phyloP scores from a whole-genome alignment of 2,888 invertebrate genomes.

The Omphaloscelis lunosa region DNA sequence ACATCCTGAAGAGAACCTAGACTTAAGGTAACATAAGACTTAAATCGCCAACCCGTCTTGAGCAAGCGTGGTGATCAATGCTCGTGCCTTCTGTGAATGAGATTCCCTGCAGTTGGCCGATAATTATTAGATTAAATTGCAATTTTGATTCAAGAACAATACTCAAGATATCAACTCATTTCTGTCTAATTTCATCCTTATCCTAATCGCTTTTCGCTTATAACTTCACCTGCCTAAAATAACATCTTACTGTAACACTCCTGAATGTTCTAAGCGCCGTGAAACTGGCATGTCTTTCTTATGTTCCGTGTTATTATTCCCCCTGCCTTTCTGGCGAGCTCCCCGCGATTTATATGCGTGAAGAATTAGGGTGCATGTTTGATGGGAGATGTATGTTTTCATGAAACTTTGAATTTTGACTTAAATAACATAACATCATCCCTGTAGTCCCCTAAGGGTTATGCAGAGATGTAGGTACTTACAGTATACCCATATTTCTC shows the following conservation, averaged over 20 bases:
- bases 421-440: neutral
- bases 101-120: neutral
- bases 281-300: conserved; percentile 72
- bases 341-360: conserved; percentile 47
- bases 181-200: neutral
- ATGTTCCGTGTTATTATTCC: conserved; percentile 47
- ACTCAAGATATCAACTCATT: neutral
- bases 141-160: neutral
- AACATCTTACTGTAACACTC: conserved; percentile 42
- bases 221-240: conserved; percentile 27
- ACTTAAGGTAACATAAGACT: neutral
- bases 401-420: conserved; percentile 7
- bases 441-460: neutral
- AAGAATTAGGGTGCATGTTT: conserved; percentile 21
- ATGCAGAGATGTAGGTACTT: neutral
- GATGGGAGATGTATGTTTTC: conserved; percentile 10
- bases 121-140: neutral
- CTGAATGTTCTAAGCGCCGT: conserved; percentile 67
- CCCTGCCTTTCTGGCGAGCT: conserved; percentile 33
- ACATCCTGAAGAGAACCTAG: no score
- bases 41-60: neutral
- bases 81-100: neutral
- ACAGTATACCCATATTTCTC: neutral
- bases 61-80: neutral
- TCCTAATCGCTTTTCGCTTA: conserved; percentile 17